Evolutionary conservation across 2,888 invertebrate genomes (phyloP).

Genomic region (Spisula subtruncata): DNA sequence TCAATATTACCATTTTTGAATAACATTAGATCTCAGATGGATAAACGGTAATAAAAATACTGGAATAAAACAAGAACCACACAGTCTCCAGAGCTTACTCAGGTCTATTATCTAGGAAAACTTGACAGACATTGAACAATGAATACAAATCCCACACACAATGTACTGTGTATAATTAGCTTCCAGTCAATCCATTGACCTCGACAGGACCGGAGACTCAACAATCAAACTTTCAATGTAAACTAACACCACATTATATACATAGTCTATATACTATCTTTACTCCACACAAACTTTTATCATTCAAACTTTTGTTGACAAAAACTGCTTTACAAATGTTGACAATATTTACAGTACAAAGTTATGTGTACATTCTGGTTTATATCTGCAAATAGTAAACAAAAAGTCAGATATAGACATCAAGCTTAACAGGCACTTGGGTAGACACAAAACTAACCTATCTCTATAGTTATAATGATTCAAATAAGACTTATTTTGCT

Average conservation of each 20-base stretch:
- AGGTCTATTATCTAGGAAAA: too few species aligned
- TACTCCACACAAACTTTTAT: not conserved
- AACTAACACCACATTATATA: not conserved
- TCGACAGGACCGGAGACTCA: not conserved
- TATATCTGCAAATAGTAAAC: conserved; percentile 33
- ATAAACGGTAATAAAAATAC: too few species aligned
- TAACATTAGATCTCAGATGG: too few species aligned
- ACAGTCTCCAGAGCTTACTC: too few species aligned
- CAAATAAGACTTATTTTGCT: too few species aligned
- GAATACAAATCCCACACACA: too few species aligned
- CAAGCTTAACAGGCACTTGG: not conserved
- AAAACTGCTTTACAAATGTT: conserved; percentile 38
- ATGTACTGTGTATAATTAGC: not conserved
- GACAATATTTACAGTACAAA: conserved; percentile 39
- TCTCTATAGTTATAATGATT: too few species aligned
- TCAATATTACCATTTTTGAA: too few species aligned
- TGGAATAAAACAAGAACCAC: too few species aligned
- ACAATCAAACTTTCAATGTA: not conserved
- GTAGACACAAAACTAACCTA: too few species aligned
- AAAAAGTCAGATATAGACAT: not conserved
- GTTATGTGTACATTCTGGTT: conserved; percentile 37
- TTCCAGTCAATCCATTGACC: not conserved
- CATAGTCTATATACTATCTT: conserved; percentile 17
- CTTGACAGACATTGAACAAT: too few species aligned
- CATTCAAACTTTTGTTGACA: conserved; percentile 46